These are phyloP conservation scores for Felis chaus DNA, from an alignment of 2,113 vertebrate genomes.

Conservation along the genomic window DNA sequence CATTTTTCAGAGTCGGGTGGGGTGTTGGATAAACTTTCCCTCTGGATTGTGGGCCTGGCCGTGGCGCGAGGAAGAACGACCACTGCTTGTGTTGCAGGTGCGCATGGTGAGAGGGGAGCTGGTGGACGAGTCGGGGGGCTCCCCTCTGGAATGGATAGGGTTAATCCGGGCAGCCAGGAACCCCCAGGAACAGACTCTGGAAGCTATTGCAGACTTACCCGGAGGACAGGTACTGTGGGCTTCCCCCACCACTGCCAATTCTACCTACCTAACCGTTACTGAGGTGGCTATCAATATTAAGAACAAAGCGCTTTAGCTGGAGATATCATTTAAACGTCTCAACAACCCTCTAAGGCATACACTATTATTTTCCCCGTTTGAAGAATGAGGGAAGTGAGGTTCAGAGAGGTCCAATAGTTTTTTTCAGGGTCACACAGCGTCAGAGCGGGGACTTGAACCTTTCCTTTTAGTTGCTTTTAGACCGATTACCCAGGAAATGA, in stretches of 20 bases:
- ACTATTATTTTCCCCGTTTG: neutral
- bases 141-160: constrained; percentile 96
- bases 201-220: constrained; percentile 95
- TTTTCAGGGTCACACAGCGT: neutral
- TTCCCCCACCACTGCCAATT: neutral
- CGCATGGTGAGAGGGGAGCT: constrained; percentile 94
- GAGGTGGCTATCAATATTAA: neutral
- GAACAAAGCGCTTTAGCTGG: constrained; percentile 19
- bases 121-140: constrained; percentile 94
- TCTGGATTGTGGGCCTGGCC: neutral
- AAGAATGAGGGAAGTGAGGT: neutral
- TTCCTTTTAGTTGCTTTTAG: constrained; percentile 27
- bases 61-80: constrained; percentile 25
- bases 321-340: neutral
- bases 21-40: neutral
- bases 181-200: constrained; percentile 96
- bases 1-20: neutral
- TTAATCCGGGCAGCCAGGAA: constrained; percentile 96
- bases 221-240: constrained; percentile 93
- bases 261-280: neutral
- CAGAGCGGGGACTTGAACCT: neutral
- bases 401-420: neutral
- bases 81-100: constrained; percentile 87
- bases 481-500: constrained; percentile 52
- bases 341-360: neutral